These are phyloP conservation scores for Philypnodon macrostomus DNA, from an alignment of 2,797 vertebrate species.

Conservation along the genomic window DNA sequence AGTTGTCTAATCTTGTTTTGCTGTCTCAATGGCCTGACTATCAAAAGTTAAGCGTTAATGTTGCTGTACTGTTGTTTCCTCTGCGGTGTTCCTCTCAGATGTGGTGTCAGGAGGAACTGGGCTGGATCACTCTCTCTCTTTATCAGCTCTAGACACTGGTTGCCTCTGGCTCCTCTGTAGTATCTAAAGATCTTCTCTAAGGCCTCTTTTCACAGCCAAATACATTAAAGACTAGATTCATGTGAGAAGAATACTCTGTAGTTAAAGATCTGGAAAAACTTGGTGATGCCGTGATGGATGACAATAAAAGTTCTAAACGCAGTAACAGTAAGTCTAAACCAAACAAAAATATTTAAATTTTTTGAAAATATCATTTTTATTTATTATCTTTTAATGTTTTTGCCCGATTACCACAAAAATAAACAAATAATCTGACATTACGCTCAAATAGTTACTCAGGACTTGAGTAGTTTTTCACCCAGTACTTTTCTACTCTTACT, in stretches of 20 bases:
- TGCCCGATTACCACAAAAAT: no score
- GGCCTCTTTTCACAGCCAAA: constrained; percentile 65
- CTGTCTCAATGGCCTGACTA: constrained; percentile 21
- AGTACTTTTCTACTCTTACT: no score
- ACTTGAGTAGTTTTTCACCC: no score
- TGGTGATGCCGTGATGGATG: constrained; percentile 14
- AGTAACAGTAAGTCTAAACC: no score
- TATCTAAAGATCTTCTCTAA: constrained; percentile 58
- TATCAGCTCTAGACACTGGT: constrained; percentile 39
- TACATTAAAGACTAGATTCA: constrained; percentile 72
- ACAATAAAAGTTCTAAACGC: constrained; percentile 8
- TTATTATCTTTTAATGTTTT: no score
- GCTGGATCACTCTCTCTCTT: constrained; percentile 45
- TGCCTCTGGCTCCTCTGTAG: constrained; percentile 35
- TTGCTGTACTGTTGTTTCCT: constrained; percentile 26
- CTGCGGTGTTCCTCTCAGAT: constrained; percentile 14
- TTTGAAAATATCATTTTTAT: no score
- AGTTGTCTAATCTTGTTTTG: constrained; percentile 5
- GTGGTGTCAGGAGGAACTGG: constrained; percentile 34
- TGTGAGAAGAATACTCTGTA: constrained; percentile 54
- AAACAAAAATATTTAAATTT: no score
- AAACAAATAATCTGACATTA: no score
- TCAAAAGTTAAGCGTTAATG: constrained; percentile 31
- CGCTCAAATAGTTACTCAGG: no score
- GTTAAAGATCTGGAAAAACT: constrained; percentile 41